Evolutionary conservation across 1,140 invertebrate species (phyloP).

Genomic region (Adelges cooleyi): DNA sequence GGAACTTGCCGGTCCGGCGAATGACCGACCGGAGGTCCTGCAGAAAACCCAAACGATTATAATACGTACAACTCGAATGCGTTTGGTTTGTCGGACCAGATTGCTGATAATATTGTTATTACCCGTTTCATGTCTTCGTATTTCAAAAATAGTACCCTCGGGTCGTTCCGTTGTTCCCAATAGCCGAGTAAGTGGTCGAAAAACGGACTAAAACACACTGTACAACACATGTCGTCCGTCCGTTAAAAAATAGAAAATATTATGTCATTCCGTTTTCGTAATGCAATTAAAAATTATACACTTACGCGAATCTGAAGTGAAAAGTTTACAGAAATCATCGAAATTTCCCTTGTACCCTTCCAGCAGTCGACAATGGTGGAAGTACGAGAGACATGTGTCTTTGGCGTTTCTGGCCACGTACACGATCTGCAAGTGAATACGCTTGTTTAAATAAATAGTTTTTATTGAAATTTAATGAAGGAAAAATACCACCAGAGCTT

Average conservation of each 20-base stretch:
- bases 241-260: background rate
- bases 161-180: slow-evolving; percentile 56
- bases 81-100: no score
- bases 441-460: no score
- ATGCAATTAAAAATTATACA: background rate
- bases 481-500: no score
- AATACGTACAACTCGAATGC: no score
- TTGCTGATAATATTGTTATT: slow-evolving; percentile 19
- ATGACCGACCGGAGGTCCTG: slow-evolving; percentile 50
- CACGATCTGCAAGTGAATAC: slow-evolving; percentile 47
- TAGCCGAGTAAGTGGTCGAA: slow-evolving; percentile 55
- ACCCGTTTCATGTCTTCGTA: slow-evolving; percentile 74
- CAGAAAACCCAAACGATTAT: background rate
- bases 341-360: slow-evolving; percentile 50
- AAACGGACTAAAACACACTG: slow-evolving; percentile 54
- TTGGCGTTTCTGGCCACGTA: slow-evolving; percentile 71
- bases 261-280: background rate
- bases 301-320: slow-evolving; percentile 45
- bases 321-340: slow-evolving; percentile 50
- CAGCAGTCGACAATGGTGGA: slow-evolving; percentile 52
- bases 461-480: no score
- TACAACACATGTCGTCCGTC: no score
- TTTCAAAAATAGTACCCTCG: slow-evolving; percentile 66
- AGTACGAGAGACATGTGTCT: slow-evolving; percentile 67
- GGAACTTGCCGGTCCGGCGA: slow-evolving; percentile 55